Base-by-base conservation (phyloP, 2,797 vertebrate genomes). In the Ambastaia sidthimunki region DNA sequence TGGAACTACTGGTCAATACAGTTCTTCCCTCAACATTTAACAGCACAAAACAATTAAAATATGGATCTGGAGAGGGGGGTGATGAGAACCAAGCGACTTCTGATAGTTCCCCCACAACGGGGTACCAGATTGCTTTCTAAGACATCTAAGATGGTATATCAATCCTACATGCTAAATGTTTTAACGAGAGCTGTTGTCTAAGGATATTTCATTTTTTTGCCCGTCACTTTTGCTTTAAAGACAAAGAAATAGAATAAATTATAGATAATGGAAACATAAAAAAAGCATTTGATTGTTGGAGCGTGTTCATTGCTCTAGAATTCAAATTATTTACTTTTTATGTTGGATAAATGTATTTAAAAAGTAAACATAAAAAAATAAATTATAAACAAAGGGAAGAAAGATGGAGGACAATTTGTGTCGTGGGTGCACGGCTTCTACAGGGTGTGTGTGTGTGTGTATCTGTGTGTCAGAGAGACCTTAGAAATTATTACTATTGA, bases 401-500 rank as follows among this genome's bases (percentile, higher is more conserved):
- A 83, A 83, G 67, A 76, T 75, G 74, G 65, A 82, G 77, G 28
- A 57, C 77, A 71, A 62, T 55, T 47, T 41, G 37, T 52, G 67
- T 62, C 76, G 37, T 71, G 68, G 0, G n/a, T 54, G 60, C 12
- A 66, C 13, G 12, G 34, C 41, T 47, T 19, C 54, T 6, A 31
- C 12, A 12, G 85, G 76, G 69, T 57, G 80, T 74, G 81, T 25
- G 74, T 76, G 65, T 83, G n/a, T n/a, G n/a, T n/a, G n/a, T n/a
- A n/a, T n/a, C n/a, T n/a, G n/a, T n/a, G n/a, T n/a, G n/a, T n/a
- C 74, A 67, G 63, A 84, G 89, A 94, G 94, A 94, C 94, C 94
- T 94, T 93, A 94, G 93, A 89, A 96, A 98, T 98, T 97, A 97
- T 97, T 96, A 93, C 94, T 98, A 98, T 98, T 97, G 96, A 98